Conservation (phyloP, 1,140 invertebrate species). For the Riptortus pedestris region DNA sequence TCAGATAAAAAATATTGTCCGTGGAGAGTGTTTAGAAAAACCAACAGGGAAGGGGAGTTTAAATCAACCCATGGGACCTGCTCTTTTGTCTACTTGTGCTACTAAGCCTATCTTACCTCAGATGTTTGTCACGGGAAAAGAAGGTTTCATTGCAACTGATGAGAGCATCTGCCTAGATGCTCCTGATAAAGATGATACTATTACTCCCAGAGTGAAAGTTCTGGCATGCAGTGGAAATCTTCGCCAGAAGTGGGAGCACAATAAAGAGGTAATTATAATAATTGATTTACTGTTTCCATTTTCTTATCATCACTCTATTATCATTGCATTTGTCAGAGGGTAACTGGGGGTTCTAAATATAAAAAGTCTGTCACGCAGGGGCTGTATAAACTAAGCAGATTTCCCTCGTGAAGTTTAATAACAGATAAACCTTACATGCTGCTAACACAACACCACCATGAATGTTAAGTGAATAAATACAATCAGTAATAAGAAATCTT, state of each 20-base stretch:
- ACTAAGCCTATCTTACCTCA: constrained; percentile 46
- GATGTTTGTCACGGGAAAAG: constrained; percentile 59
- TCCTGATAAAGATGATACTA: constrained; percentile 37
- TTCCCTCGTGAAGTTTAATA: too few species aligned
- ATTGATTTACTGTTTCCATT: too few species aligned
- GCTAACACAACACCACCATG: too few species aligned
- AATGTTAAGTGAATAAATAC: too few species aligned
- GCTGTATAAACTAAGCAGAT: too few species aligned
- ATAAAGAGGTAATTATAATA: constrained; percentile 38
- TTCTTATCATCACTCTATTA: too few species aligned
- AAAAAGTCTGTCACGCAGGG: too few species aligned
- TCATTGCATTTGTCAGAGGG: too few species aligned
- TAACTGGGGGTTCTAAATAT: too few species aligned
- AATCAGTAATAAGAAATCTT: too few species aligned
- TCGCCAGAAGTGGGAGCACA: constrained; percentile 54
- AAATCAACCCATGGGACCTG: constrained; percentile 52
- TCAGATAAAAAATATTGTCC: constrained; percentile 42
- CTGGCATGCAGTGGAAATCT: constrained; percentile 51
- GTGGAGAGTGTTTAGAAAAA: constrained; percentile 48
- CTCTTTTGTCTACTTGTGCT: constrained; percentile 45
- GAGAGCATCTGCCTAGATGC: constrained; percentile 62
- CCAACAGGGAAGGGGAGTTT: constrained; percentile 45
- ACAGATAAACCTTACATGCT: too few species aligned
- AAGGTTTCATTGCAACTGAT: constrained; percentile 42
- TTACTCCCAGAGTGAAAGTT: constrained; percentile 48